Conservation (phyloP, 2,797 vertebrate species). For the Megaceryle alcyon region DNA sequence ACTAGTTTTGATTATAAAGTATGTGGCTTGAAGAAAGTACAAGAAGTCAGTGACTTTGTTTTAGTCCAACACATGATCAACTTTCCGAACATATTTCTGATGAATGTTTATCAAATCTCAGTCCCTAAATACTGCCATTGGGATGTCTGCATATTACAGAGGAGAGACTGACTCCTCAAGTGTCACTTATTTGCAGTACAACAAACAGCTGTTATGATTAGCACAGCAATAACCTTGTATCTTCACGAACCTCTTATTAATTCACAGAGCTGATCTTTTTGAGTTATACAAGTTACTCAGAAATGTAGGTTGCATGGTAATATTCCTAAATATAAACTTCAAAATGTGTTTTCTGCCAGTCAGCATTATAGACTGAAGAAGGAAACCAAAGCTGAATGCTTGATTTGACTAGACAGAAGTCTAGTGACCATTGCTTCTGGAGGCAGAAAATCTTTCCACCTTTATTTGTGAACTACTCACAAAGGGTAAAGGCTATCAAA, state of each 20-base stretch:
- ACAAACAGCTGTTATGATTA: background rate
- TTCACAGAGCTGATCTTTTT: background rate
- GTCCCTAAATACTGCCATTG: background rate
- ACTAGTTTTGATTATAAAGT: background rate
- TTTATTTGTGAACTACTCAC: background rate
- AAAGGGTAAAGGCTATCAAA: background rate
- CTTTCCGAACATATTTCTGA: background rate
- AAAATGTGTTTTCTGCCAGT: background rate
- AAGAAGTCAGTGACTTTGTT: background rate
- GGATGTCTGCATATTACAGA: background rate
- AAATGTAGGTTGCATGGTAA: background rate
- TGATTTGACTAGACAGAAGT: background rate
- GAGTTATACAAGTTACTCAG: background rate
- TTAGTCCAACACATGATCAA: background rate
- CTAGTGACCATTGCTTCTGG: background rate
- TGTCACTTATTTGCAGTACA: background rate
- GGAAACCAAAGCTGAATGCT: background rate
- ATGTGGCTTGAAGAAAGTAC: accelerated
- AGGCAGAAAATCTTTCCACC: background rate
- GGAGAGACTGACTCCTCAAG: background rate
- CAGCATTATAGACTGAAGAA: background rate
- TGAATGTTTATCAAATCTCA: background rate
- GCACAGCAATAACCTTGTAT: background rate
- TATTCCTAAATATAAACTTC: background rate
- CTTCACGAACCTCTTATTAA: background rate